Conservation (phyloP, 2,113 vertebrate species). For the Pycnonotus jocosus region DNA sequence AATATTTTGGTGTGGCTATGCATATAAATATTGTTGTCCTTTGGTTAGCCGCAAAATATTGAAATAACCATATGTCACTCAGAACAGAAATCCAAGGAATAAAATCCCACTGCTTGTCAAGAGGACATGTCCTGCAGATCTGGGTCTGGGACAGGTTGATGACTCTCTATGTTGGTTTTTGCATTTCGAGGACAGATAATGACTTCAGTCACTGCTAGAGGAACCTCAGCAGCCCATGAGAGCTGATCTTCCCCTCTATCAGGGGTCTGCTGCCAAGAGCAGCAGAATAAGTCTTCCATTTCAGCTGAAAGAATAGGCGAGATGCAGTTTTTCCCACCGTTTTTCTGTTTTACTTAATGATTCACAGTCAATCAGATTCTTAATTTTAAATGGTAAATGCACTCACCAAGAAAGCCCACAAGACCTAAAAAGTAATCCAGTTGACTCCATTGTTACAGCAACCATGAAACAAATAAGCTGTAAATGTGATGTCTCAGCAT, state of each 20-base stretch:
- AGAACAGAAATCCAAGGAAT: not conserved
- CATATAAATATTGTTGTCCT: not conserved
- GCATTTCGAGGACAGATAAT: fast-evolving
- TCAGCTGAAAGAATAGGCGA: not conserved
- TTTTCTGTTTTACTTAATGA: not conserved
- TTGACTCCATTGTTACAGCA: not conserved
- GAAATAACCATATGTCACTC: not conserved
- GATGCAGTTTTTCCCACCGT: not conserved
- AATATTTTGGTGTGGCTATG: not conserved
- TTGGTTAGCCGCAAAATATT: not conserved
- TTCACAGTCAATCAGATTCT: not conserved
- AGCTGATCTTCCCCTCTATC: not conserved
- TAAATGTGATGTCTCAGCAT: not conserved
- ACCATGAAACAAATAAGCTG: not conserved
- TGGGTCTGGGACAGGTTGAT: not conserved
- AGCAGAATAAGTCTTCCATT: not conserved
- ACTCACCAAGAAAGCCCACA: not conserved
- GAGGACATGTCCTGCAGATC: not conserved
- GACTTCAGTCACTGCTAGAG: not conserved
- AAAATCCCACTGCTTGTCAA: not conserved
- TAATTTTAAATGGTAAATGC: not conserved
- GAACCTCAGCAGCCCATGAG: not conserved
- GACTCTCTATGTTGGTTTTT: not conserved
- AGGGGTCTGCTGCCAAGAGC: not conserved
- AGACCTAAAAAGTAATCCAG: not conserved